Percentiles rank a stretch among this genome's conserved stretches.
phyloP scores from a whole-genome alignment of 64 coral and sea anemone genomes.

The Actinia tenebrosa region DNA sequence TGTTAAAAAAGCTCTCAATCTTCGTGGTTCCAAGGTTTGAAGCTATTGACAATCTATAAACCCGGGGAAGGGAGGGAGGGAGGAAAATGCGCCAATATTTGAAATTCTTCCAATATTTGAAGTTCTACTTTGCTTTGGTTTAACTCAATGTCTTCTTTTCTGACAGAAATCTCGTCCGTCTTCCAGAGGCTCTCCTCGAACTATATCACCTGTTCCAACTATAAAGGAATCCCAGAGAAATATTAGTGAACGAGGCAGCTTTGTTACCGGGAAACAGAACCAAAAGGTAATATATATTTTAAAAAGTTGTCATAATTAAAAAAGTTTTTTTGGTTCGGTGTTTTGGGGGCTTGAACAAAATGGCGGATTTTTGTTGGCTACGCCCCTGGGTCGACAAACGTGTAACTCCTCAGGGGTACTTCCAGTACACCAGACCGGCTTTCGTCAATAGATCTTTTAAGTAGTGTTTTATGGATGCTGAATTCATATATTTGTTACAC shows the following conservation, averaged over 20 bases:
- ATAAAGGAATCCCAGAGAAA: background rate
- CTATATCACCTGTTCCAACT: background rate
- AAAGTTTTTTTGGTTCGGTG: no score
- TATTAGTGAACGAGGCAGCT: background rate
- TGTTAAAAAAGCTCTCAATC: slow-evolving; percentile 60
- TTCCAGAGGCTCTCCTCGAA: background rate
- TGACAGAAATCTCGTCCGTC: background rate
- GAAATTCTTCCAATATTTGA: no score
- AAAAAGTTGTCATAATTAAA: no score
- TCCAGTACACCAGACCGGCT: background rate
- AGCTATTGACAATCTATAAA: background rate
- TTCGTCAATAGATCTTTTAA: background rate
- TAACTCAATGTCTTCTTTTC: background rate
- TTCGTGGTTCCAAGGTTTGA: slow-evolving; percentile 68
- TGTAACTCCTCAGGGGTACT: no score
- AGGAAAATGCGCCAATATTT: no score
- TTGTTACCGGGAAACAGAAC: background rate
- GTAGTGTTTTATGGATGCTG: background rate
- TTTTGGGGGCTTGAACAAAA: no score
- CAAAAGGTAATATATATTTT: background rate
- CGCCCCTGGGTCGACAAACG: no score
- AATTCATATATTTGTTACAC: background rate
- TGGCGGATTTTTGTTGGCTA: no score
- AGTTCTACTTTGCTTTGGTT: no score
- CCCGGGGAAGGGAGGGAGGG: no score